Evolutionary conservation across 2,888 invertebrate species (phyloP).

Genomic region (Crepidodera aurea): DNA sequence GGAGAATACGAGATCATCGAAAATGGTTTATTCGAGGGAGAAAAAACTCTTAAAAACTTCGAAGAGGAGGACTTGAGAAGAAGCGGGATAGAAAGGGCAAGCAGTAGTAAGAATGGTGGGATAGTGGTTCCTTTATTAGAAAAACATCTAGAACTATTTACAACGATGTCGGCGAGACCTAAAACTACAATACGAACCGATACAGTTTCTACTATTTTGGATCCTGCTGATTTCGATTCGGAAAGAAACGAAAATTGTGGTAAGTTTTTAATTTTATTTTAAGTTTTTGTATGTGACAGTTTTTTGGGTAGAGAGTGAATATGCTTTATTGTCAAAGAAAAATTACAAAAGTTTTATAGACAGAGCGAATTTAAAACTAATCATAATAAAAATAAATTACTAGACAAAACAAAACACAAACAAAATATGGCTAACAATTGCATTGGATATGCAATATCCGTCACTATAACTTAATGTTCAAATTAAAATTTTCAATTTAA

Average conservation of each 20-base stretch:
- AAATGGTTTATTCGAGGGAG: conserved; percentile 35
- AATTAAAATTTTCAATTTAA: too few relatives aligned
- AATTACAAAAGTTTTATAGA: too few relatives aligned
- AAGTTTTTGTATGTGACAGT: too few relatives aligned
- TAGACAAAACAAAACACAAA: too few relatives aligned
- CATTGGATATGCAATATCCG: too few relatives aligned
- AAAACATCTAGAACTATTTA: conserved; percentile 53
- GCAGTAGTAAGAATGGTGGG: conserved; percentile 31
- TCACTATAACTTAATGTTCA: too few relatives aligned
- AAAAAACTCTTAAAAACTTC: neutral
- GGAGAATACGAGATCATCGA: conserved; percentile 57
- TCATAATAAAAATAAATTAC: too few relatives aligned
- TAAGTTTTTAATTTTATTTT: conserved; percentile 36
- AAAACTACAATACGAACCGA: conserved; percentile 55
- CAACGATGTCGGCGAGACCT: conserved; percentile 49
- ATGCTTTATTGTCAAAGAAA: too few relatives aligned
- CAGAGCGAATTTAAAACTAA: too few relatives aligned
- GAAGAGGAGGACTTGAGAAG: neutral
- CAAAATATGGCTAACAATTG: too few relatives aligned
- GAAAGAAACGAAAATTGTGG: conserved; percentile 45
- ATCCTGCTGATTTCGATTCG: conserved; percentile 52
- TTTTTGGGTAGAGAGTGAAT: too few relatives aligned
- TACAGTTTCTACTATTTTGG: conserved; percentile 58
- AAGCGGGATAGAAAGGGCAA: neutral
- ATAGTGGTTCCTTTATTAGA: conserved; percentile 51